phyloP scores from a whole-genome alignment of 1,140 invertebrate species.

The Drosophila kohkoa region DNA sequence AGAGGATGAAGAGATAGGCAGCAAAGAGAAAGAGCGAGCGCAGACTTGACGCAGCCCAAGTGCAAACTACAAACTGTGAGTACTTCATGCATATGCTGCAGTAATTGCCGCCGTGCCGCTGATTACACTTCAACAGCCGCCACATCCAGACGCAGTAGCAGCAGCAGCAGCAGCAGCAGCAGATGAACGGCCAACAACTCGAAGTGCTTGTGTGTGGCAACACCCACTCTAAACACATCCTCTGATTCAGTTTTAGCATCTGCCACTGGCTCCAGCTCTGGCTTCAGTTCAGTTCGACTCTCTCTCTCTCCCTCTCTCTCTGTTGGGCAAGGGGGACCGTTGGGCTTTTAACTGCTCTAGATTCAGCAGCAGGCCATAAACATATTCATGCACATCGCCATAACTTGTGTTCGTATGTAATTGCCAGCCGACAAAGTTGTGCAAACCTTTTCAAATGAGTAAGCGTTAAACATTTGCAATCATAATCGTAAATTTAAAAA shows the following conservation, averaged over 20 bases:
- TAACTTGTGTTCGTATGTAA: slow-evolving; percentile 14
- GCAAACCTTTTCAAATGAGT: background rate
- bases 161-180: no score
- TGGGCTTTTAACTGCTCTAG: slow-evolving; percentile 80
- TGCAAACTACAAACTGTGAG: slow-evolving; percentile 52
- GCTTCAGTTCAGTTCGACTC: slow-evolving; percentile 22
- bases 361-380: slow-evolving; percentile 58
- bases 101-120: slow-evolving; percentile 82
- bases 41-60: slow-evolving; percentile 41
- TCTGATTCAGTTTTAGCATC: slow-evolving; percentile 45
- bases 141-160: slow-evolving; percentile 43
- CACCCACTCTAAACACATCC: slow-evolving; percentile 42
- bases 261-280: slow-evolving; percentile 14
- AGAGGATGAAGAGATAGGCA: background rate
- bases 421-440: slow-evolving; percentile 56
- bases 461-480: background rate
- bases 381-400: slow-evolving; percentile 33
- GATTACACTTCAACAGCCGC: slow-evolving; percentile 78
- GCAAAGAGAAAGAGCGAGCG: background rate
- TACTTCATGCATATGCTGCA: slow-evolving; percentile 69
- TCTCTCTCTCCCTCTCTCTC: background rate
- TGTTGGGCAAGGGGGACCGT: slow-evolving; percentile 48
- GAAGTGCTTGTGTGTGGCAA: background rate
- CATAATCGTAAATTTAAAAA: no score
- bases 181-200: slow-evolving; percentile 51